These are phyloP conservation scores for Ethmia dodecea DNA, from an alignment of 2,888 invertebrate species.

Conservation along the genomic window DNA sequence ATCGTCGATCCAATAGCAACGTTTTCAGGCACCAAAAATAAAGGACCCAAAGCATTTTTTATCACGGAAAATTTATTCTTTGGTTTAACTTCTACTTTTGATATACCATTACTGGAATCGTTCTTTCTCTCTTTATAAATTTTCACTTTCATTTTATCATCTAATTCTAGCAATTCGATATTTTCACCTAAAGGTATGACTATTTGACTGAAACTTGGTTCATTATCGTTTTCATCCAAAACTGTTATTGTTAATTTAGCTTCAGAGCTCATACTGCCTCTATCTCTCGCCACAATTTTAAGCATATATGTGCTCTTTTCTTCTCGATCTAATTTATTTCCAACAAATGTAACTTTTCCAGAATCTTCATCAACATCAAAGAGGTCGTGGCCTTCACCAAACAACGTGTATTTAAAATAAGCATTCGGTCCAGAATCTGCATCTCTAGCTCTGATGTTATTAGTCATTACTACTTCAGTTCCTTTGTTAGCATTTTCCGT, in stretches of 20 bases:
- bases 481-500: conserved; percentile 85
- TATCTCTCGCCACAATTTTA: conserved; percentile 85
- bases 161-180: conserved; percentile 80
- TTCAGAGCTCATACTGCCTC: conserved; percentile 85
- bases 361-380: conserved; percentile 82
- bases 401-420: conserved; percentile 81
- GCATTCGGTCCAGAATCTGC: conserved; percentile 83
- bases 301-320: conserved; percentile 81
- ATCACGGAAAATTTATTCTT: conserved; percentile 55
- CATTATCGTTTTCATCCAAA: conserved; percentile 90
- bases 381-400: conserved; percentile 86
- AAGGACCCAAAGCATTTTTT: conserved; percentile 65
- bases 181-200: conserved; percentile 82
- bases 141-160: conserved; percentile 68
- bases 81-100: conserved; percentile 51
- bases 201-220: conserved; percentile 84
- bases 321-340: conserved; percentile 84
- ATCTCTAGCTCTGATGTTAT: conserved; percentile 83
- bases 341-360: conserved; percentile 79
- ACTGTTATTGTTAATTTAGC: conserved; percentile 83
- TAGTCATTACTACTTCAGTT: conserved; percentile 83
- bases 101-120: conserved; percentile 38
- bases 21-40: conserved; percentile 85
- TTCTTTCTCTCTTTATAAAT: conserved; percentile 61
- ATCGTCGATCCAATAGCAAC: conserved; percentile 83